Conservation (phyloP, 1,140 invertebrate species). For the Pseudomyrmex cubaensis region DNA sequence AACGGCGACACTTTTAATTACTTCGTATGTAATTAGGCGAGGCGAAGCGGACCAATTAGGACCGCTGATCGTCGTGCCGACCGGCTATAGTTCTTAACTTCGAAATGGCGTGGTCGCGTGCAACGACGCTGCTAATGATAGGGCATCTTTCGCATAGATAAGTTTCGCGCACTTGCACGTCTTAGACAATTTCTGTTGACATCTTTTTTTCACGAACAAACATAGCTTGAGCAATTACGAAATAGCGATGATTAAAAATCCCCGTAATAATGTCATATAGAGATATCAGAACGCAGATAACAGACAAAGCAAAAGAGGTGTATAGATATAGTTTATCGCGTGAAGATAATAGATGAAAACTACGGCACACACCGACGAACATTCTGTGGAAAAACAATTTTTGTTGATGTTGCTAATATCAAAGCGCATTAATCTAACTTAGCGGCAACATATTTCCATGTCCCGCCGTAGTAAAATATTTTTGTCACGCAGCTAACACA, state of each 20-base stretch:
- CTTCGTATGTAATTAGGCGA: conserved; percentile 61
- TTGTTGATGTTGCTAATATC: conserved; percentile 38
- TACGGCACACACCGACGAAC: background rate
- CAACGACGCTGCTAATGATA: conserved; percentile 21
- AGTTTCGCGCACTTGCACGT: conserved; percentile 24
- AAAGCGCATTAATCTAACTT: conserved; percentile 38
- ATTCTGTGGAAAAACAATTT: conserved; percentile 46
- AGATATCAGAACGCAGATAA: background rate
- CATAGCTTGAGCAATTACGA: background rate
- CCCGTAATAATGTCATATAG: background rate
- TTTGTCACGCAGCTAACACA: conserved; percentile 48
- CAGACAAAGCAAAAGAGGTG: background rate
- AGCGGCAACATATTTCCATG: conserved; percentile 48
- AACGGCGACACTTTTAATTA: conserved; percentile 62
- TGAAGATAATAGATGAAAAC: background rate
- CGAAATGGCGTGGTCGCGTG: conserved; percentile 59
- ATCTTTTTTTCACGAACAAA: conserved; percentile 21
- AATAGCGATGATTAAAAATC: too few relatives aligned
- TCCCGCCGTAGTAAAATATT: conserved; percentile 57
- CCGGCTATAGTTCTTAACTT: conserved; percentile 55
- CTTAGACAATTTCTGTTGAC: conserved; percentile 38
- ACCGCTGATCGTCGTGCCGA: conserved; percentile 47
- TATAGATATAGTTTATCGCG: conserved; percentile 3
- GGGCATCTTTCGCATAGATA: conserved; percentile 21
- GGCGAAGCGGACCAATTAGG: conserved; percentile 71